Conservation (phyloP, 2,888 invertebrate species). For the Osedax frankpressi region DNA sequence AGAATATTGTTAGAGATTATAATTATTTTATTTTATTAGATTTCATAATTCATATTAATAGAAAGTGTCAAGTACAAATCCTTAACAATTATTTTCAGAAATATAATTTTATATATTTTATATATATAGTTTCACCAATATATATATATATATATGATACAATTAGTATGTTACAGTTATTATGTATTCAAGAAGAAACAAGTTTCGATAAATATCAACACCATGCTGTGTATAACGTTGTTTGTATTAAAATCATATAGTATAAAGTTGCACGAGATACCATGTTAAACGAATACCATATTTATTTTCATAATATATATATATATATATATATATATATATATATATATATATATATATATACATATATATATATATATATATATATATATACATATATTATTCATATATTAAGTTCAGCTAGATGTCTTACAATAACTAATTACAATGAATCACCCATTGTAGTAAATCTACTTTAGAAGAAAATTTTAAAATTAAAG, state of each 20-base stretch:
- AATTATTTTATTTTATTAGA: too few relatives aligned
- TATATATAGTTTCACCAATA: too few relatives aligned
- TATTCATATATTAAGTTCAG: constrained; percentile 9
- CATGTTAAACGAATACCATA: too few relatives aligned
- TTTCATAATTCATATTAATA: too few relatives aligned
- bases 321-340: constrained; percentile 17
- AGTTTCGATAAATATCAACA: background rate
- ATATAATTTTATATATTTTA: too few relatives aligned
- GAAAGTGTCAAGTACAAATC: too few relatives aligned
- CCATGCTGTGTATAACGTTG: background rate
- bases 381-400: constrained; percentile 19
- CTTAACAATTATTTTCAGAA: too few relatives aligned
- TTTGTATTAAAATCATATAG: background rate
- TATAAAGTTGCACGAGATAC: background rate
- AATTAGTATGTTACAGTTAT: background rate
- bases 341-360: constrained; percentile 21
- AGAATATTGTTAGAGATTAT: too few relatives aligned
- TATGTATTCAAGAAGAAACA: background rate
- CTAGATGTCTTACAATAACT: background rate
- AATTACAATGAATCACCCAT: too few relatives aligned
- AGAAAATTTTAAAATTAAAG: too few relatives aligned
- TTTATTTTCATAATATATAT: background rate
- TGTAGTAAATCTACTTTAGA: too few relatives aligned
- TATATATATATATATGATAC: background rate
- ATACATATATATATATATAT: constrained; percentile 20